Evolutionary conservation across 2,113 vertebrate genomes (phyloP).

Genomic region (Chroicocephalus ridibundus): DNA sequence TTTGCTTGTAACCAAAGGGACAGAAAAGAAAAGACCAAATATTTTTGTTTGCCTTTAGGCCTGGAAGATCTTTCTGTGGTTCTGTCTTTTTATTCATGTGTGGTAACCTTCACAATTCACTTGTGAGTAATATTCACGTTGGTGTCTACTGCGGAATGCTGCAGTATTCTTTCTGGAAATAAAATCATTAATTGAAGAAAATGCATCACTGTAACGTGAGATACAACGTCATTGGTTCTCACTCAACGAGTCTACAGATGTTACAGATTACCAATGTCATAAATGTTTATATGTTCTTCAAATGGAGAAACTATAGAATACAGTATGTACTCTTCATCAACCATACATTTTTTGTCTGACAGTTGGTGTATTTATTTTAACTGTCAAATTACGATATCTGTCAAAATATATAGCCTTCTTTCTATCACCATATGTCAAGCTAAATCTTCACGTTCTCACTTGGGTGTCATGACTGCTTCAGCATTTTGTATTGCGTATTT

Average conservation of each 20-base stretch:
- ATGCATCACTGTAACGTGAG: not conserved
- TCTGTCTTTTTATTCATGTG: not conserved
- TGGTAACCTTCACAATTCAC: not conserved
- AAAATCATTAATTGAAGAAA: not conserved
- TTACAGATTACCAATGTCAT: not conserved
- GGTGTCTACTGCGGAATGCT: not conserved
- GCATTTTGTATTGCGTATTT: conserved; percentile 21
- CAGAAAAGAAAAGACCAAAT: not conserved
- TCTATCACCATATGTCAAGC: not conserved
- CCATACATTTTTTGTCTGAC: conserved; percentile 1
- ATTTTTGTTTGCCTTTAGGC: not conserved
- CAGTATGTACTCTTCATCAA: not conserved
- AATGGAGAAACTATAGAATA: not conserved
- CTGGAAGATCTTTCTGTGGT: not conserved
- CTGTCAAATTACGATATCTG: conserved; percentile 21
- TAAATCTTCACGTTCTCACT: conserved; percentile 7
- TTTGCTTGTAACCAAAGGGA: not conserved
- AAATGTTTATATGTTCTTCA: not conserved
- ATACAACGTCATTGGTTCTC: not conserved
- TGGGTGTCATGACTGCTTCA: conserved; percentile 22
- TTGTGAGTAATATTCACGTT: not conserved
- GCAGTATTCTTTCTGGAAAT: not conserved
- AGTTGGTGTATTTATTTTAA: conserved; percentile 55
- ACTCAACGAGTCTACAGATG: not conserved
- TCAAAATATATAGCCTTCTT: conserved; percentile 36